phyloP scores from a whole-genome alignment of 2,797 vertebrate species.

The Anisognathus igniventris region DNA sequence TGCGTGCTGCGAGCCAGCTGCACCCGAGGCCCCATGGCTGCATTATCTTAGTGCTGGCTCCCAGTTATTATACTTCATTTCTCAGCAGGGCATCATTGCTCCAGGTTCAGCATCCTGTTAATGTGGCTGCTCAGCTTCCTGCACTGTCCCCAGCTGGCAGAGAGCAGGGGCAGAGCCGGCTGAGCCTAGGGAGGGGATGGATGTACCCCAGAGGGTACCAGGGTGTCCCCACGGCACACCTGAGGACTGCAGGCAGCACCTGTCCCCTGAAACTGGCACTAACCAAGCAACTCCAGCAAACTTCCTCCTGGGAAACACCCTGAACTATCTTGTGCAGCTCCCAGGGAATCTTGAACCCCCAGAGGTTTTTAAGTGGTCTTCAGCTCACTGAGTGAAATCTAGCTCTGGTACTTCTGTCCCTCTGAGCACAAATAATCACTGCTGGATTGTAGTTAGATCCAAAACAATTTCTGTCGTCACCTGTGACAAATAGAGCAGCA shows the following conservation, averaged over 20 bases:
- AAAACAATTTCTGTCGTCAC: not conserved
- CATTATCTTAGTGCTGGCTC: not conserved
- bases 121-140: not conserved
- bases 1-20: not conserved
- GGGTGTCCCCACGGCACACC: not conserved
- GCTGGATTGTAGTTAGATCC: not conserved
- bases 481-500: not conserved
- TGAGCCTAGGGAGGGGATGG: not conserved
- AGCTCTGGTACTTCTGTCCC: not conserved
- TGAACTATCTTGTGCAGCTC: not conserved
- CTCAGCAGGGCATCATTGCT: slow-evolving; percentile 21
- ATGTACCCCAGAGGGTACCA: not conserved
- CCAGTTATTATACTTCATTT: not conserved
- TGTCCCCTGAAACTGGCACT: too few species aligned
- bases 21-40: not conserved
- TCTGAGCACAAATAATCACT: not conserved
- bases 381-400: not conserved
- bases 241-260: fast-evolving
- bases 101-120: not conserved
- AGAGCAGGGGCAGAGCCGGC: not conserved
- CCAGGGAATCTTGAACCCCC: not conserved
- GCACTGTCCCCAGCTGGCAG: not conserved
- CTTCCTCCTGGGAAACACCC: not conserved
- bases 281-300: not conserved
- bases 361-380: not conserved